These are phyloP conservation scores for Glaucopsyche alexis DNA, from an alignment of 2,888 invertebrate species.

Conservation along the genomic window DNA sequence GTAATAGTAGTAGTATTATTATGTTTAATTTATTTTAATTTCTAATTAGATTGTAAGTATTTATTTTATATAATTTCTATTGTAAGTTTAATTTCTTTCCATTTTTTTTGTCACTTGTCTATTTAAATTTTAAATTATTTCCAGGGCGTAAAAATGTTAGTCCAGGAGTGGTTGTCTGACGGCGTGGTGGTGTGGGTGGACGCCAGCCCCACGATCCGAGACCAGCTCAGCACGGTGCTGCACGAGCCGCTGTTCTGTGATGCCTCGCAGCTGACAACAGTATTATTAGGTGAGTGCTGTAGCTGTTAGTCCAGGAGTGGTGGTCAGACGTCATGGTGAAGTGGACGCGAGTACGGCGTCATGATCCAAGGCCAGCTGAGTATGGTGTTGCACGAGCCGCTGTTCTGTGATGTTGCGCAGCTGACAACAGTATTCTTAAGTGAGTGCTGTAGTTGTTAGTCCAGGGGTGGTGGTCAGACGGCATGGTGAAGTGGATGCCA, in stretches of 20 bases:
- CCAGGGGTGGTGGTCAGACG: too few species aligned
- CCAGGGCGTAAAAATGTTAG: conserved; percentile 68
- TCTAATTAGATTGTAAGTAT: too few species aligned
- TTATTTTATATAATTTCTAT: too few species aligned
- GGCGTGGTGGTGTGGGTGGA: conserved; percentile 66
- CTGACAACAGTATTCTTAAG: conserved; percentile 49
- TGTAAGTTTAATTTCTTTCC: too few species aligned
- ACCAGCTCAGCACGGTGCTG: conserved; percentile 54
- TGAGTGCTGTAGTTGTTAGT: too few species aligned
- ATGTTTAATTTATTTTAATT: too few species aligned
- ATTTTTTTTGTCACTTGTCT: too few species aligned
- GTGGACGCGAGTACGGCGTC: too few species aligned
- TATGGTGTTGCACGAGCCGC: conserved; percentile 51
- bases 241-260: conserved; percentile 57
- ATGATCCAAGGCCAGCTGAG: conserved; percentile 48
- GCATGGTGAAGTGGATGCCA: too few species aligned
- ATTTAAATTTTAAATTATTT: conserved; percentile 34
- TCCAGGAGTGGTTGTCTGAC: conserved; percentile 56
- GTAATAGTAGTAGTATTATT: too few species aligned
- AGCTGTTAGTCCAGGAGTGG: too few species aligned
- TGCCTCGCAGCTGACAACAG: conserved; percentile 46
- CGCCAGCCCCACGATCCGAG: conserved; percentile 50
- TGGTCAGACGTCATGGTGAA: too few species aligned
- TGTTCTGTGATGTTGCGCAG: conserved; percentile 55
- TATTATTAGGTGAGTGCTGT: conserved; percentile 51